phyloP scores from a whole-genome alignment of 2,888 invertebrate genomes.

The Anarsia innoxiella region DNA sequence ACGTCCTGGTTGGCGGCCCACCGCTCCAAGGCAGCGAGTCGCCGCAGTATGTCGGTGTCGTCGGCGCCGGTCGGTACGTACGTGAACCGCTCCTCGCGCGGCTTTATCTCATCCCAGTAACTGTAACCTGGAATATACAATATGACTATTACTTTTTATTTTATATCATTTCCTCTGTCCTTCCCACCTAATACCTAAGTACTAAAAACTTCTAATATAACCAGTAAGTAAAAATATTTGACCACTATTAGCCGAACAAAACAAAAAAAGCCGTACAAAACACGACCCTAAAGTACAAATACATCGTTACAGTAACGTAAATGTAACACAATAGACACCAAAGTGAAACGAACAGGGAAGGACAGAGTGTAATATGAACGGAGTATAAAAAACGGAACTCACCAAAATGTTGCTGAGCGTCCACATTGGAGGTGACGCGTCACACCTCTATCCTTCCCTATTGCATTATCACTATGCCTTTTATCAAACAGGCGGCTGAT shows the following conservation, averaged over 20 bases:
- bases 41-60: constrained; percentile 45
- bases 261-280: too few species aligned
- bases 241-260: too few species aligned
- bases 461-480: too few species aligned
- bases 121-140: constrained; percentile 51
- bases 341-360: constrained; percentile 74
- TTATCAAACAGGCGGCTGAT: too few species aligned
- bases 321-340: constrained; percentile 5
- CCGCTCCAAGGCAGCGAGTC: constrained; percentile 55
- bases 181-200: constrained; percentile 55
- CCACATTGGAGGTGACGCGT: constrained; percentile 68
- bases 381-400: constrained; percentile 48
- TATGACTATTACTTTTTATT: constrained; percentile 13
- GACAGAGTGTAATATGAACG: constrained; percentile 71
- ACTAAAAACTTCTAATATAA: too few species aligned
- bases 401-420: constrained; percentile 65
- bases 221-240: too few species aligned
- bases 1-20: constrained; percentile 70
- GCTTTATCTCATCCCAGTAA: constrained; percentile 34
- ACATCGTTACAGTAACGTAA: too few species aligned
- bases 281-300: too few species aligned
- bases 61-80: constrained; percentile 39
- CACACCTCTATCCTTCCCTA: constrained; percentile 70
- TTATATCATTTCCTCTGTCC: constrained; percentile 48
- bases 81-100: constrained; percentile 28